Percentiles rank a stretch among this genome's conserved stretches.
These are phyloP conservation scores for Rhadinocentrus ornatus DNA, from an alignment of 2,797 vertebrate genomes.

Conservation along the genomic window DNA sequence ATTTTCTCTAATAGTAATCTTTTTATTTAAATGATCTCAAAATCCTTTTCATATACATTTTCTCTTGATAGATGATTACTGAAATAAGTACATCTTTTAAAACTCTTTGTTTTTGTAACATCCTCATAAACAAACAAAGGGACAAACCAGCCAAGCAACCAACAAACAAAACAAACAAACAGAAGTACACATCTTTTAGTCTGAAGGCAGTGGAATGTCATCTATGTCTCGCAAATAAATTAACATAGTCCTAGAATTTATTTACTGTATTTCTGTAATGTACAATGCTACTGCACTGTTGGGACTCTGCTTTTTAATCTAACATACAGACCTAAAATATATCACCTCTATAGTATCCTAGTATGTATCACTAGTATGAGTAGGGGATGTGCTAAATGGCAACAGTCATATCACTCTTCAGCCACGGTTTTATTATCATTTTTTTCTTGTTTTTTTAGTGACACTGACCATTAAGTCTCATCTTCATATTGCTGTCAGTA, in stretches of 20 bases:
- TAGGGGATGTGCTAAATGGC: slow-evolving; percentile 64
- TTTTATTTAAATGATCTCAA: slow-evolving; percentile 85
- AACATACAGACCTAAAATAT: slow-evolving; percentile 62
- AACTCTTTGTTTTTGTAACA: slow-evolving; percentile 70
- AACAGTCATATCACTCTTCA: slow-evolving; percentile 81
- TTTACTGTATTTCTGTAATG: slow-evolving; percentile 40
- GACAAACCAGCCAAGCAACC: slow-evolving; percentile 74
- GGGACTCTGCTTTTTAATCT: slow-evolving; percentile 48
- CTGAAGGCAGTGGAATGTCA: slow-evolving; percentile 86
- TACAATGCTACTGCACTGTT: slow-evolving; percentile 68
- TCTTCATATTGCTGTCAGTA: slow-evolving; percentile 63
- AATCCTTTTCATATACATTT: slow-evolving; percentile 82
- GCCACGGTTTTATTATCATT: slow-evolving; percentile 47
- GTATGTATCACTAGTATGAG: slow-evolving; percentile 44
- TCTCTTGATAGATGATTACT: slow-evolving; percentile 73
- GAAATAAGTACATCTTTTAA: slow-evolving; percentile 62
- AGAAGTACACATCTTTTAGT: slow-evolving; percentile 68
- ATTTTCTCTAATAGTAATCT: slow-evolving; percentile 84
- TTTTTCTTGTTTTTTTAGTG: slow-evolving; percentile 62
- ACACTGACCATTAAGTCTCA: slow-evolving; percentile 65
- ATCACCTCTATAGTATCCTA: slow-evolving; percentile 39
- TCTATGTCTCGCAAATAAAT: slow-evolving; percentile 80
- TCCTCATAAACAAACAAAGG: slow-evolving; percentile 80
- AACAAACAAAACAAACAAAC: slow-evolving; percentile 77
- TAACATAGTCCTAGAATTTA: slow-evolving; percentile 31